Evolutionary conservation across 2,888 invertebrate species (phyloP), one percentile per base, ranked within the genome.

Genomic region (Ormyrus thymus): DNA sequence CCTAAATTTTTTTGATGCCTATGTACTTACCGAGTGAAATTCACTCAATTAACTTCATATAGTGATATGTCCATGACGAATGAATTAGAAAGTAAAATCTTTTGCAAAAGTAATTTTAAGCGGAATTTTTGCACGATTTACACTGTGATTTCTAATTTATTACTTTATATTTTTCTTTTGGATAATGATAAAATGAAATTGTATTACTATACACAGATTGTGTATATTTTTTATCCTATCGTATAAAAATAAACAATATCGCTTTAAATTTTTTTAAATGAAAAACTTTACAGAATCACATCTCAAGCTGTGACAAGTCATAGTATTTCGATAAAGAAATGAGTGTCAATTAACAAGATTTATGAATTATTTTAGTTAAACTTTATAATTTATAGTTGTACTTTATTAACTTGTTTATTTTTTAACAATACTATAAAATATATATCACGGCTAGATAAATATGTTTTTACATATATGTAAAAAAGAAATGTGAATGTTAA

Each of bases 61-160:
- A 48, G 61, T 75, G 65, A 77, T 74, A 61, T 74, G 66, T 70
- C 56, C 74, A 77, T 77, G 74, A 70, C 76, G 69, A 74, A 76
- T 50, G 48, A 62, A 72, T 55, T 7, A 73, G 5, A 9, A 48
- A 70, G 6, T n/a, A 8, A 62, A 73, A 65, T 7, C 15, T 61
- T 43, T 51, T 43, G n/a, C 29, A 46, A 73, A 61, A 45, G 43
- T 43, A 6, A 51, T 43, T 58, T 45, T 45, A 51, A 46, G 48
- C 56, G 59, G 6, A 55, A 64, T 51, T 69, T 77, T 50, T 43
- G 46, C 55, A 66, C 51, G 45, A 65, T 61, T n/a, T 66, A 7
- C 51, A 65, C 69, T 70, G 78, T 70, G 65, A 79, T 70, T 70
- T 56, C 51, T 66, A 43, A 48, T 71, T 70, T 56, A 62, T 50